Evolutionary conservation across 2,888 invertebrate genomes (phyloP).

Genomic region (Sinelater perroti): DNA sequence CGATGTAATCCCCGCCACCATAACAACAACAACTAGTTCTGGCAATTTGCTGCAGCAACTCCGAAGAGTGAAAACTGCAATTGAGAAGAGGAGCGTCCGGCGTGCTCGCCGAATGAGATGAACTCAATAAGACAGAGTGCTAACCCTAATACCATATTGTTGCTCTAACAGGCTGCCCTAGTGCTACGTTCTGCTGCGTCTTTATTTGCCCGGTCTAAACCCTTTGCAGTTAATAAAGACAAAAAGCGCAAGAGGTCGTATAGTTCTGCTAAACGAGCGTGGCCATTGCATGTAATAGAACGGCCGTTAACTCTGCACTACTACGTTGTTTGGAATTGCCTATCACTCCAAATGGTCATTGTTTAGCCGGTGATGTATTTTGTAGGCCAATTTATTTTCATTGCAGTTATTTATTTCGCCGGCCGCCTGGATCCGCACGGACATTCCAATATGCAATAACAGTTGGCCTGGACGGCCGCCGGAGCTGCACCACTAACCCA

Average conservation of each 20-base stretch:
- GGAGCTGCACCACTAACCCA: too few species aligned
- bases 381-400: conserved; percentile 36
- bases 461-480: neutral
- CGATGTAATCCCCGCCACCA: too few species aligned
- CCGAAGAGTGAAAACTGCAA: conserved; percentile 35
- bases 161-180: conserved; percentile 34
- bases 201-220: conserved; percentile 38
- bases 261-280: conserved; percentile 36
- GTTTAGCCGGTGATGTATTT: conserved; percentile 43
- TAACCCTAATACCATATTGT: conserved; percentile 49
- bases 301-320: conserved; percentile 45
- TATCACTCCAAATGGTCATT: conserved; percentile 45
- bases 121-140: conserved; percentile 59
- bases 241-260: conserved; percentile 37
- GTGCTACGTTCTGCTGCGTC: conserved; percentile 39
- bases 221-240: conserved; percentile 41
- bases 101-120: conserved; percentile 54
- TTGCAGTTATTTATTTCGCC: conserved; percentile 32
- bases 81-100: conserved; percentile 46
- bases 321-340: conserved; percentile 45
- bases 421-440: neutral
- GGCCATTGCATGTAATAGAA: conserved; percentile 45
- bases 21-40: conserved; percentile 21
- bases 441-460: neutral
- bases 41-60: conserved; percentile 25